Percentiles rank a stretch among this genome's conserved stretches.
phyloP scores from a whole-genome alignment of 2,113 vertebrate genomes.

The Notechis scutatus region DNA sequence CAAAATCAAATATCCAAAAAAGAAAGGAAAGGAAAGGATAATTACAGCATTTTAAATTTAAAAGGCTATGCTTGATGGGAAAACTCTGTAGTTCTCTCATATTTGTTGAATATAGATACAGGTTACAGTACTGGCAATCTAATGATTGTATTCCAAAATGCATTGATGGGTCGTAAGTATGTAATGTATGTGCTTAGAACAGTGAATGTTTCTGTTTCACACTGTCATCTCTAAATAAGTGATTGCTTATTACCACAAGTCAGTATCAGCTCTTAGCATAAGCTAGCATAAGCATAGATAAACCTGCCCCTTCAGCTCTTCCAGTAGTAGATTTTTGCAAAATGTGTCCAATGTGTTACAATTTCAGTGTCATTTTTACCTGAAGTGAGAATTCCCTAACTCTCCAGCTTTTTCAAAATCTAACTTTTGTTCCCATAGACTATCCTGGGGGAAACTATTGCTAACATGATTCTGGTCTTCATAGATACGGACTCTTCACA shows the following conservation, averaged over 20 bases:
- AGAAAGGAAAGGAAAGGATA: neutral
- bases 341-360: neutral
- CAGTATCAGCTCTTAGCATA: neutral
- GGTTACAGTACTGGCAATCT: neutral
- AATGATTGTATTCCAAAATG: neutral
- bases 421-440: neutral
- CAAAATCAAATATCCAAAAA: neutral
- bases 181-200: neutral
- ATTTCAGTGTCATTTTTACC: neutral
- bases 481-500: neutral
- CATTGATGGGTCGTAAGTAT: neutral
- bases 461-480: neutral
- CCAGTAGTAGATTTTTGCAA: neutral
- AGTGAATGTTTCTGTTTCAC: neutral
- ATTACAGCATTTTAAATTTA: neutral
- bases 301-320: neutral
- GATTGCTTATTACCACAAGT: neutral
- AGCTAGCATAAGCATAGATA: neutral
- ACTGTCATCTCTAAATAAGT: neutral
- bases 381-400: neutral
- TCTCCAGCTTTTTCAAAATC: neutral
- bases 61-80: neutral
- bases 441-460: neutral
- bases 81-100: slow-evolving; percentile 24
- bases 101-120: neutral